A percentile compares a stretch with the other conserved stretches of the same genome.
phyloP scores from a whole-genome alignment of 1,140 invertebrate species.

The Lepidotrigona ventralis region DNA sequence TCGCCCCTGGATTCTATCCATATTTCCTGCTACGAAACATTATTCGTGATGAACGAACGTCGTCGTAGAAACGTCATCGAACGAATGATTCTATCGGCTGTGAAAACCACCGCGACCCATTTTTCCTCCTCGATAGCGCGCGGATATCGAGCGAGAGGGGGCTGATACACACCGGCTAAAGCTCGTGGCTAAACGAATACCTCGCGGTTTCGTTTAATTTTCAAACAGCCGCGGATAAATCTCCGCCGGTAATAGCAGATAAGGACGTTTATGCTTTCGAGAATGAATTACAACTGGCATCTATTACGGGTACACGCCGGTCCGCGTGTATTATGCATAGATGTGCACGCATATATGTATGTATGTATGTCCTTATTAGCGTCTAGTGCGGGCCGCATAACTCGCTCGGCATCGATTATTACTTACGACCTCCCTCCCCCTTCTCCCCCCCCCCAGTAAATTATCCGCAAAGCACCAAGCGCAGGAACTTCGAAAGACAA shows the following conservation, averaged over 20 bases:
- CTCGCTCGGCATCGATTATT: conserved; percentile 65
- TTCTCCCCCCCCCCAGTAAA: conserved; percentile 60
- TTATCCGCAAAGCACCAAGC: conserved; percentile 54
- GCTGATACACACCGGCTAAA: not conserved
- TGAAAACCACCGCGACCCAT: not conserved
- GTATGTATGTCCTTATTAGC: conserved; percentile 63
- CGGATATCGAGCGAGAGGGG: not conserved
- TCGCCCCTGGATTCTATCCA: too few species aligned
- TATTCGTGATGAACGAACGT: too few species aligned
- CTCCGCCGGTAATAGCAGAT: conserved; percentile 41
- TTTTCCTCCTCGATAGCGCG: not conserved
- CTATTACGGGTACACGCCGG: conserved; percentile 46
- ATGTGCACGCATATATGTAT: conserved; percentile 12
- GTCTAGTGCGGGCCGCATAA: conserved; percentile 49
- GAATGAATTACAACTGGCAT: conserved; percentile 57
- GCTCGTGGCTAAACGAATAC: not conserved
- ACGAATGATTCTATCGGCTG: not conserved
- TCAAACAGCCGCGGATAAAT: conserved; percentile 35
- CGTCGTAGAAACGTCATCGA: not conserved
- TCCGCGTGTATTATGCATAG: conserved; percentile 39
- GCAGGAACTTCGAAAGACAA: conserved; percentile 65
- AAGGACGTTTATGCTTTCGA: conserved; percentile 53
- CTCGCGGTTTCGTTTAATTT: conserved; percentile 39
- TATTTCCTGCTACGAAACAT: too few species aligned
- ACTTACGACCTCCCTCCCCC: conserved; percentile 60